Evolutionary conservation across 2,113 vertebrate species (phyloP).

Genomic region (Sclerurus mexicanus): DNA sequence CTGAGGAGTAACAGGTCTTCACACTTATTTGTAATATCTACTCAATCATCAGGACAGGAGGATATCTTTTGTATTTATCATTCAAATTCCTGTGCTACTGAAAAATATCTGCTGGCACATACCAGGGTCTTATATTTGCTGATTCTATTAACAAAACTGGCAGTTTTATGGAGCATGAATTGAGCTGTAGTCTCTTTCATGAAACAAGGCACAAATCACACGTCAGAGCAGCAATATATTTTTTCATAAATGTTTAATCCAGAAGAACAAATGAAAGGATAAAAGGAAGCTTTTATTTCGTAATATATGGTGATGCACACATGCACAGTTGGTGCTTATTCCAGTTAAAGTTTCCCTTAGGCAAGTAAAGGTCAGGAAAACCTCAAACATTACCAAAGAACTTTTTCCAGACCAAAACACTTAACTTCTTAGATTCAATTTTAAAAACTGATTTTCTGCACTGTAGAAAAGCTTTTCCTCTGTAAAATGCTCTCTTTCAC

Average conservation of each 20-base stretch:
- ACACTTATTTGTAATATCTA: background rate
- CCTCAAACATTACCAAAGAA: background rate
- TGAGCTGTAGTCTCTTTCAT: background rate
- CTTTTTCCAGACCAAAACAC: background rate
- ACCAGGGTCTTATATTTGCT: background rate
- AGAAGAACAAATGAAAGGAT: background rate
- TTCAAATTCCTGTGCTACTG: background rate
- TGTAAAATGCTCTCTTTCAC: background rate
- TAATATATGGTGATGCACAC: background rate
- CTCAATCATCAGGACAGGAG: background rate
- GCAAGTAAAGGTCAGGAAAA: background rate
- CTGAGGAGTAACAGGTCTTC: background rate
- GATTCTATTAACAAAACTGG: conserved; percentile 1
- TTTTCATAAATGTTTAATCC: conserved; percentile 31
- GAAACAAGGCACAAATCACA: conserved; percentile 38
- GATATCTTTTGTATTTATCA: background rate
- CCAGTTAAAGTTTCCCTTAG: background rate
- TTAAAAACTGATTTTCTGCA: background rate
- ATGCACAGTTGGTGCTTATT: background rate
- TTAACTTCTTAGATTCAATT: background rate
- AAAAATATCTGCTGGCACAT: background rate
- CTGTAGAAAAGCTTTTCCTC: background rate
- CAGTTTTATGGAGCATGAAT: conserved; percentile 25
- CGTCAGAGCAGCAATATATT: background rate
- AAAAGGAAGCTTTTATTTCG: background rate